phyloP scores from a whole-genome alignment of 2,888 invertebrate species.

The Zootermopsis nevadensis region DNA sequence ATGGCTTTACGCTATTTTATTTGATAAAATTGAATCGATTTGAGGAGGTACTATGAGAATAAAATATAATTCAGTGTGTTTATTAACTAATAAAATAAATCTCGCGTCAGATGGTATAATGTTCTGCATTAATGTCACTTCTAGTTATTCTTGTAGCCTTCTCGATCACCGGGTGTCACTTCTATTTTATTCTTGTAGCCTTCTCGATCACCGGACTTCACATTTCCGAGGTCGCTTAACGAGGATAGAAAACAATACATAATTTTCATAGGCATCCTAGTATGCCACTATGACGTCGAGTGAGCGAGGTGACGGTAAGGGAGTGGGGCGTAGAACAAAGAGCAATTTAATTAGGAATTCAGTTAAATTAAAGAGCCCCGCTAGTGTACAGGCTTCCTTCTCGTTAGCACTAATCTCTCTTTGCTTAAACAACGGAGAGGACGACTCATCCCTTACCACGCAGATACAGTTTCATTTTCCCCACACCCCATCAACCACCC shows the following conservation, averaged over 20 bases:
- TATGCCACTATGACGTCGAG: not conserved
- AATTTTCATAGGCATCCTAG: constrained; percentile 27
- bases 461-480: constrained; percentile 28
- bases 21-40: no score
- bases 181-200: no score
- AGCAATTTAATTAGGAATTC: constrained; percentile 48
- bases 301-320: not conserved
- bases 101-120: no score
- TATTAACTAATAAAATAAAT: no score
- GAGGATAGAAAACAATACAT: not conserved
- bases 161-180: no score
- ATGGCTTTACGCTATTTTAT: no score
- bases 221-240: no score
- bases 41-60: no score
- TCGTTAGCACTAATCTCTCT: constrained; percentile 43
- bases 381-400: constrained; percentile 16
- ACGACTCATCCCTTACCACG: constrained; percentile 30
- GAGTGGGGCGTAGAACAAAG: constrained; percentile 40
- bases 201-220: no score
- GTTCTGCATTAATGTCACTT: no score
- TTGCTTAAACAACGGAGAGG: constrained; percentile 35
- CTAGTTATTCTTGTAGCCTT: no score
- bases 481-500: constrained; percentile 7
- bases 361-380: constrained; percentile 48
- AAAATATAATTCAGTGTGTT: no score